Base-by-base conservation (phyloP, 2,888 invertebrate genomes). In the Phortica okadai region DNA sequence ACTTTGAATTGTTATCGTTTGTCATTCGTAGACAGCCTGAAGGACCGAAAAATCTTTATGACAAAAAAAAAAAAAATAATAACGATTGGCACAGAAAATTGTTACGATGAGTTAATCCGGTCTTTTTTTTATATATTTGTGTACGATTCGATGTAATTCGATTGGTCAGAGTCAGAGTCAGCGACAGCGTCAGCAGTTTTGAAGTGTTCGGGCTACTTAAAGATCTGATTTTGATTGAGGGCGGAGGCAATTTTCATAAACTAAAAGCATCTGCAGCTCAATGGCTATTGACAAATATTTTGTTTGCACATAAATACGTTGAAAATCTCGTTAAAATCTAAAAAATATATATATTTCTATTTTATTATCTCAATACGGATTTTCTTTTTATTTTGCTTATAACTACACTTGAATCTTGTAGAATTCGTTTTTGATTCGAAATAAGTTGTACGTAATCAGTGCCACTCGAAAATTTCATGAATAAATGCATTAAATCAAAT, bases 401-500 rank as follows among this genome's bases (percentile, higher is more conserved):
- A 11, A 33, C 25, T 64, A 6, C 10, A 33, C 10, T 8, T 33
- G 4, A 67, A 14, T 67, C n/a, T 16, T 7, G 21, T 59, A 14
- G 4, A 44, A 44, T 67, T 44, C 16, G 11, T 67, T 44, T 44
- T 44, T 67, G 10, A 25, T 25, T 62, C 8, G 33, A 33, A 14
- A 41, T 64, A 33, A 64, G 64, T 33, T 50, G 70, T 14, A 62
- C 62, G 62, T 25, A 72, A 72, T 72, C 70, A n/a, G n/a, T 33
- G 70, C 56, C 16, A 56, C 56, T 72, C 21, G 56, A 72, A 72
- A 72, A 56, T 72, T 69, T 66, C 69, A 77, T 78, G 75, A 80
- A 77, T 82, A 73, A 81, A 80, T 84, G 79, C 78, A 79, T 21
- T 56, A 80, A 85, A 85, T 83, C 82, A 81, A 84, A 77, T 77